Evolutionary conservation across 2,888 invertebrate species (phyloP), one percentile per base, ranked within the genome.

Genomic region (Cosmia pyralina): DNA sequence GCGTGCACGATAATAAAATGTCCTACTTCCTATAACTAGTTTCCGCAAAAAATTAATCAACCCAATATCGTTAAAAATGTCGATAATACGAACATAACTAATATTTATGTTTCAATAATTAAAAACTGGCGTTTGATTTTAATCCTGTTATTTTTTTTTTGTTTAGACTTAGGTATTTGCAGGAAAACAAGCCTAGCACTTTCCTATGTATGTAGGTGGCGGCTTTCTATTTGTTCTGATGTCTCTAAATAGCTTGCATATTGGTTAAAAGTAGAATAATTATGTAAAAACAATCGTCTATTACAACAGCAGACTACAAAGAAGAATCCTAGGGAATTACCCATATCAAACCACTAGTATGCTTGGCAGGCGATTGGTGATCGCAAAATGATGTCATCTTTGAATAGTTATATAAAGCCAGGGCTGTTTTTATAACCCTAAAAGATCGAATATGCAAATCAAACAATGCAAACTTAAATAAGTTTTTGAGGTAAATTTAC

Each of bases 401-500:
- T 53, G 13, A 55, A 44, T 28, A 28, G 28, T 38, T 38, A 55
- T n/a, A 55, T 19, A 8, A 19, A 48, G 8, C 0, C 46, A 57
- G 55, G 13, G 4, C 28, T 17, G n/a, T 53, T 48, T 57, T 34
- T 19, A 19, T 48, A 11, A 34, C 28, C 5, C 0, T 38, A 46
- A 46, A 10, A 17, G 8, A 34, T 52, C 1, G 4, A 34, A 46
- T 1, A 38, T 17, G 4, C 10, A n/a, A n/a, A n/a, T n/a, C n/a
- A n/a, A n/a, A n/a, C n/a, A n/a, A n/a, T n/a, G n/a, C n/a, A n/a
- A n/a, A n/a, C n/a, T n/a, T n/a, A n/a, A n/a, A n/a, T n/a, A 34
- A 10, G 13, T 11, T 52, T n/a, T 48, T n/a, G 19, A 10, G 3
- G 4, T 69, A 69, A 53, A 34, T 17, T 48, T 60, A 89, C 92